phyloP scores from a whole-genome alignment of 1,140 invertebrate genomes.

The Acarapis woodi region DNA sequence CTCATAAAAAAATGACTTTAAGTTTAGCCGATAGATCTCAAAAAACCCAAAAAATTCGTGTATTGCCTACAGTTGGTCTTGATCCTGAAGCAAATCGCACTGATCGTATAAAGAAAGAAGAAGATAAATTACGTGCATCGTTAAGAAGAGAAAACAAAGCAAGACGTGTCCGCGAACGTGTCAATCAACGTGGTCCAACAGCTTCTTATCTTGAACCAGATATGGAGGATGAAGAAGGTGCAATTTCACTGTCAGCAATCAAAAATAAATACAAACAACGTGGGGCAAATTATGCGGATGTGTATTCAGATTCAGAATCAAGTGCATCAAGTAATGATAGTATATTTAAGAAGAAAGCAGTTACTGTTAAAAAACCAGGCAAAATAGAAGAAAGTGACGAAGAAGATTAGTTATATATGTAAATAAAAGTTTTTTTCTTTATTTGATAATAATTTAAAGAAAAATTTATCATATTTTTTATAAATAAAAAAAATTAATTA shows the following conservation, averaged over 20 bases:
- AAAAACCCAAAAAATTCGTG: conserved; percentile 84
- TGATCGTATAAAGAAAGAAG: conserved; percentile 82
- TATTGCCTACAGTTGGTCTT: conserved; percentile 65
- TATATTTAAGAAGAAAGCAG: conserved; percentile 18
- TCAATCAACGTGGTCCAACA: conserved; percentile 20
- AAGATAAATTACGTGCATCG: conserved; percentile 59
- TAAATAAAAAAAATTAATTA: too few relatives aligned
- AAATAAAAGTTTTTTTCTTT: too few relatives aligned
- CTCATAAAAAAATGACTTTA: conserved; percentile 92
- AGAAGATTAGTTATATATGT: too few relatives aligned
- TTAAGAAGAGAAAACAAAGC: conserved; percentile 37
- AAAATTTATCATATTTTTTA: too few relatives aligned
- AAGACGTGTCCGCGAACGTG: conserved; percentile 28
- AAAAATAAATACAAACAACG: conserved; percentile 71
- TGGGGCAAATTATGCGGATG: conserved; percentile 50
- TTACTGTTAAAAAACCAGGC: conserved; percentile 15
- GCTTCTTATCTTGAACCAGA: conserved; percentile 29
- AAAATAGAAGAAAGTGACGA: conserved; percentile 18
- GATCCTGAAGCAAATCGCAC: conserved; percentile 73
- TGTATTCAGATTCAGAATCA: conserved; percentile 50
- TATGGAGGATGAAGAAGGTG: conserved; percentile 52
- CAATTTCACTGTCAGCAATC: conserved; percentile 66
- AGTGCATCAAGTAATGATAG: conserved; percentile 30
- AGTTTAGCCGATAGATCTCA: conserved; percentile 86
- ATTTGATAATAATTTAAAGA: too few relatives aligned